Percentiles rank a stretch among this genome's conserved stretches.
Evolutionary conservation across 2,113 vertebrate genomes (phyloP).

Genomic region (Nannospalax galili): DNA sequence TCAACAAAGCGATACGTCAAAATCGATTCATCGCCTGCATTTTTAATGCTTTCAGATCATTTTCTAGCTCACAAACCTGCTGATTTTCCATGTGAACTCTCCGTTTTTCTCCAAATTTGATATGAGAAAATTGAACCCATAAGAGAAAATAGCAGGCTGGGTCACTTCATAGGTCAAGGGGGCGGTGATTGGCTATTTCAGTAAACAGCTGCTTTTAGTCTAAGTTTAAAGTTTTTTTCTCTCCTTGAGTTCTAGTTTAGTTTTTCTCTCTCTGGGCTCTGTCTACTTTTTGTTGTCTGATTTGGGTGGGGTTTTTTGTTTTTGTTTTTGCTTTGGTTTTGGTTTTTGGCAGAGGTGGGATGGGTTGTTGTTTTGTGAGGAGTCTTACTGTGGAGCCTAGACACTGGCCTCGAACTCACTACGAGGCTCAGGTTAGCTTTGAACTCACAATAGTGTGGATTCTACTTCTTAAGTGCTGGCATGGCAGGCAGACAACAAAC

Average conservation of each 20-base stretch:
- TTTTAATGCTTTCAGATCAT: neutral
- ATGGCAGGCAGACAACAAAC: neutral
- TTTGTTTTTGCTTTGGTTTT: no score
- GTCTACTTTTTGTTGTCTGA: neutral
- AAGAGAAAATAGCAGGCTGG: neutral
- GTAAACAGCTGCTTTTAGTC: neutral
- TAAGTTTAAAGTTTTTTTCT: neutral
- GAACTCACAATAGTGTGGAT: no score
- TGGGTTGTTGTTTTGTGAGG: neutral
- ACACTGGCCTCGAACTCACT: neutral
- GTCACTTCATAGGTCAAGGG: neutral
- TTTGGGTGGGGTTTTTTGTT: neutral
- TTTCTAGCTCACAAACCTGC: constrained; percentile 26
- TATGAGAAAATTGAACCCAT: constrained; percentile 31
- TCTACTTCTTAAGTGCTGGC: no score
- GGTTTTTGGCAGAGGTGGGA: neutral
- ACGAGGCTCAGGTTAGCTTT: neutral
- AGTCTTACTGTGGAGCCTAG: neutral
- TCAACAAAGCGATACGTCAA: constrained; percentile 53
- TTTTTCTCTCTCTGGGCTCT: fast-evolving
- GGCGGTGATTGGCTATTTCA: neutral
- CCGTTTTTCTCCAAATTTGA: constrained; percentile 6
- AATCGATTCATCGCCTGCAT: neutral
- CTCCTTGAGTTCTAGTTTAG: no score
- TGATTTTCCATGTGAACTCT: neutral